Conservation (phyloP, 2,888 invertebrate genomes). For the Tridacna crocea region DNA sequence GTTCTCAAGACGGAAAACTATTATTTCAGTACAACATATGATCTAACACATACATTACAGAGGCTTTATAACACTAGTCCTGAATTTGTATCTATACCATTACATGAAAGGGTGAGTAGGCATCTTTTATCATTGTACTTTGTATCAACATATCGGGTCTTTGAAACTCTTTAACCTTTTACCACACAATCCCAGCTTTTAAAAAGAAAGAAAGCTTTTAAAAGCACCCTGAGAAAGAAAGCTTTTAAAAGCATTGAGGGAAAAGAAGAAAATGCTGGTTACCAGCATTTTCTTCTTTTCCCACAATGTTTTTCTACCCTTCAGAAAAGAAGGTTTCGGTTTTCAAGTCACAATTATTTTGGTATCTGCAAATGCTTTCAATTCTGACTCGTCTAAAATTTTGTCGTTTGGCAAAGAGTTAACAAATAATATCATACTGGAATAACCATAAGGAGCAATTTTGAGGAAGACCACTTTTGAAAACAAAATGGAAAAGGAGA, state of each 20-base stretch:
- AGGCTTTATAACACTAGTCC: slow-evolving; percentile 91
- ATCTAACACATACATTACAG: slow-evolving; percentile 96
- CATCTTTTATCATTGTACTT: background rate
- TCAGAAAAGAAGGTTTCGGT: too few species aligned
- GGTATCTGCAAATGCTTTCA: too few species aligned
- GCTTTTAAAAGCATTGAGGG: background rate
- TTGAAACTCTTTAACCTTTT: too few species aligned
- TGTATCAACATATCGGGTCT: background rate
- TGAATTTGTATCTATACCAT: slow-evolving; percentile 89
- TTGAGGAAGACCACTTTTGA: background rate
- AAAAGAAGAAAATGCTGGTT: background rate
- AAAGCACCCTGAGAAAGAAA: background rate
- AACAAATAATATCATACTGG: too few species aligned
- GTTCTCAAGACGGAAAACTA: slow-evolving; percentile 93
- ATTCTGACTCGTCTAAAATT: too few species aligned
- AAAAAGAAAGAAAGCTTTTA: background rate
- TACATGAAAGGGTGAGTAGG: slow-evolving; percentile 83
- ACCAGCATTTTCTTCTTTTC: background rate
- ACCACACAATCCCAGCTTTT: too few species aligned
- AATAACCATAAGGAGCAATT: too few species aligned
- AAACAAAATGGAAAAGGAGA: background rate
- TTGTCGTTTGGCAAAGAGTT: too few species aligned
- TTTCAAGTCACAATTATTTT: too few species aligned
- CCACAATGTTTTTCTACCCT: background rate
- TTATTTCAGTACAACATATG: slow-evolving; percentile 97